Conservation (phyloP, 1,140 invertebrate species). For the Pentalonia nigronervosa region DNA sequence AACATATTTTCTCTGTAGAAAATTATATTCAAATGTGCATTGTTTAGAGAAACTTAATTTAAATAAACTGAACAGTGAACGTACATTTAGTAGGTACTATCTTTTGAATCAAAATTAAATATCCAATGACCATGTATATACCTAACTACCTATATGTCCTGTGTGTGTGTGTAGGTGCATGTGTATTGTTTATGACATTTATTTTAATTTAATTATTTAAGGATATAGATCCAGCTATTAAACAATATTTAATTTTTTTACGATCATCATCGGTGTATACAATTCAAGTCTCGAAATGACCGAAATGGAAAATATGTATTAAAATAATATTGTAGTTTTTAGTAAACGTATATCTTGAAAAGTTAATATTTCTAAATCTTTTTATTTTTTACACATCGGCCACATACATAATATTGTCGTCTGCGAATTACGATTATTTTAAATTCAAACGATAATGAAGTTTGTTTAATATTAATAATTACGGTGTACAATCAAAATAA, state of each 20-base stretch:
- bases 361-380: background rate
- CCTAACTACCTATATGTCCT: background rate
- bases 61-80: background rate
- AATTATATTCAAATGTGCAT: background rate
- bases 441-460: background rate
- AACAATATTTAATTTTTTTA: background rate
- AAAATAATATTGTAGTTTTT: background rate
- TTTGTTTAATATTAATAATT: background rate
- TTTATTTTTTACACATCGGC: background rate
- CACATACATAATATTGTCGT: too few species aligned
- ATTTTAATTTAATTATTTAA: conserved; percentile 15
- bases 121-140: background rate
- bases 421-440: background rate
- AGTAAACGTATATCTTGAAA: background rate
- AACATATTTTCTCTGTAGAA: conserved; percentile 2
- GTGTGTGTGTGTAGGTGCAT: background rate
- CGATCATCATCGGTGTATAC: background rate
- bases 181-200: background rate
- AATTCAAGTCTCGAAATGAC: background rate
- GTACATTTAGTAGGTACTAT: background rate
- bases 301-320: background rate
- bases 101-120: conserved; percentile 33
- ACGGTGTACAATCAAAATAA: background rate
- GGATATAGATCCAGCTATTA: background rate
- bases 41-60: conserved; percentile 23